Base-by-base conservation (phyloP, 2,888 invertebrate species). In the Chouioia cunea region DNA sequence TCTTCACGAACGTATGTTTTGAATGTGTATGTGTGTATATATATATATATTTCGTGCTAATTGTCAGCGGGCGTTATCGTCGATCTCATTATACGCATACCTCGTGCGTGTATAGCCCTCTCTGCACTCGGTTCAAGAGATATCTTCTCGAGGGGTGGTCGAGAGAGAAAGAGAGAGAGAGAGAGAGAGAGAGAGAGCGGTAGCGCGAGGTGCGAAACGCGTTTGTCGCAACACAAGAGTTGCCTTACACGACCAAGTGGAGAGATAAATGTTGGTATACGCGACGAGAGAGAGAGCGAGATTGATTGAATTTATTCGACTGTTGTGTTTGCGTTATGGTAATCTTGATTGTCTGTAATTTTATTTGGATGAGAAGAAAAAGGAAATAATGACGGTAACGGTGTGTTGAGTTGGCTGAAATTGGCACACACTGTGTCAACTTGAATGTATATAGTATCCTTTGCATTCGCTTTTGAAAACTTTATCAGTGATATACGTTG, bases 51-150 rank as follows among this genome's bases (percentile, higher is more conserved):
- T 76, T 75, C 73, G 76, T 67, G 76, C 77, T 79, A 79, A 79
- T 79, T 79, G 80, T 78, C 78, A 78, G 78, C 75, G 73, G 76
- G 75, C 77, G 75, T 73, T 80, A 81, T 83, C 81, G 76, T 73
- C 76, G 74, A 81, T 80, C 79, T 81, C 80, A 81, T 81, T 80
- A 81, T 79, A 78, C 78, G 79, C 80, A 81, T 81, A 79, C 77
- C 79, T 76, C 72, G 77, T 73, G 78, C 80, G 79, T 82, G 81
- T 79, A 79, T 74, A 76, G 75, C 22, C 23, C 59, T 60, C 50
- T 59, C 27, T 23, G n/a, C 23, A 20, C 54, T 14, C 12, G 2
- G 4, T 36, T 20, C 48, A 44, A 3, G 23, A 58, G 53, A 44
- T 64, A 70, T 47, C 58, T n/a, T 23, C 22, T 50, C 36, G 53